Conservation (phyloP, 2,113 vertebrate genomes). For the Nibea albiflora region DNA sequence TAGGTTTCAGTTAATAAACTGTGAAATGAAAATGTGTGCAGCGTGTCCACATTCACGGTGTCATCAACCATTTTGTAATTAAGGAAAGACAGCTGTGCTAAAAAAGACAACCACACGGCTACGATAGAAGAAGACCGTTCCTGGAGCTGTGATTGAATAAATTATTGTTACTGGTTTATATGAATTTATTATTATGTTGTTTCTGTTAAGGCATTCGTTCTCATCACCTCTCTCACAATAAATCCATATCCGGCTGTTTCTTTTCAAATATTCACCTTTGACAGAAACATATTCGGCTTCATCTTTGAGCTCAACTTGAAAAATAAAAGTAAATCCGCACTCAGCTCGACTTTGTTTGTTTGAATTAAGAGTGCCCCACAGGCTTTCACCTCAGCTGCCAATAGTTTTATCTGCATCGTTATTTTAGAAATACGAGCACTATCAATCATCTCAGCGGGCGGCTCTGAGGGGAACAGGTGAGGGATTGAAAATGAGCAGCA, state of each 20-base stretch:
- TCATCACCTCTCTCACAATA: neutral
- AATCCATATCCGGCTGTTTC: neutral
- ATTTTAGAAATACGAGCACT: constrained; percentile 34
- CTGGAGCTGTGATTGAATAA: neutral
- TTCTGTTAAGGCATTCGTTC: constrained; percentile 8
- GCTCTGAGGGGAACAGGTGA: constrained; percentile 15
- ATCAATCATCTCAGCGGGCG: constrained; percentile 35
- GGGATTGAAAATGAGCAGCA: constrained; percentile 21
- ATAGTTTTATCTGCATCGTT: constrained; percentile 24
- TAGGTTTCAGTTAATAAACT: neutral
- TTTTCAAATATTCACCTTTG: constrained; percentile 10
- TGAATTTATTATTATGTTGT: neutral
- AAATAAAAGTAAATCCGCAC: neutral
- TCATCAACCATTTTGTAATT: constrained; percentile 8
- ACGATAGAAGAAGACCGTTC: neutral
- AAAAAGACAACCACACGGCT: neutral
- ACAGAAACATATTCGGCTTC: constrained; percentile 26
- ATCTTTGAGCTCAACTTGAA: constrained; percentile 2
- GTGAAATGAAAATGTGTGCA: constrained; percentile 6
- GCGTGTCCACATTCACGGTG: neutral
- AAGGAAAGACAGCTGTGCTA: constrained; percentile 2
- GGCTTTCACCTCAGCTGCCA: constrained; percentile 8
- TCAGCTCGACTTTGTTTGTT: neutral
- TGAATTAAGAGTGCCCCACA: constrained; percentile 4
- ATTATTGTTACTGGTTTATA: neutral